Conservation (phyloP, 2,113 vertebrate genomes). For the Pardalotus punctatus region DNA sequence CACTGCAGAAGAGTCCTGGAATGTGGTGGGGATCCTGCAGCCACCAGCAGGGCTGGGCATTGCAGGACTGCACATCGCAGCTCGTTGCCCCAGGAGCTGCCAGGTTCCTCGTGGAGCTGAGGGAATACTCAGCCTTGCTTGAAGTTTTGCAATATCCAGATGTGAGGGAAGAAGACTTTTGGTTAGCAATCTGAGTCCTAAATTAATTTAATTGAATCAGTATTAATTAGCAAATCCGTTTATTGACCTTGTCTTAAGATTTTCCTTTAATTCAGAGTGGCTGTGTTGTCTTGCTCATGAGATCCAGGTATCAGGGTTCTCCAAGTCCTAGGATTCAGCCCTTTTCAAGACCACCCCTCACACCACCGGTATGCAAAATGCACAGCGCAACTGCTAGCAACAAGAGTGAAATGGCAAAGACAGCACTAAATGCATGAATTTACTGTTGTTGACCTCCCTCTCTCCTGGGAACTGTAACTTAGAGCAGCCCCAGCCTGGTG, state of each 20-base stretch:
- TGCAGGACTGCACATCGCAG: neutral
- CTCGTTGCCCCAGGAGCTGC: neutral
- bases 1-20: neutral
- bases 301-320: neutral
- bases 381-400: neutral
- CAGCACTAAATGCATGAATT: neutral
- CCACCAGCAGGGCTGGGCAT: neutral
- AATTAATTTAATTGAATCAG: neutral
- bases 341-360: neutral
- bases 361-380: neutral
- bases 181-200: neutral
- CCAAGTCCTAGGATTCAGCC: neutral
- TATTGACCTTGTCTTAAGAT: neutral
- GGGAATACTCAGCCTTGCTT: neutral
- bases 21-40: neutral
- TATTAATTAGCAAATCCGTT: neutral
- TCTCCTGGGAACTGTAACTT: neutral
- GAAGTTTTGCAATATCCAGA: neutral
- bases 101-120: rapidly evolving
- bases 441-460: neutral
- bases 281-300: neutral
- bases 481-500: neutral
- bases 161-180: neutral
- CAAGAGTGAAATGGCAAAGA: neutral
- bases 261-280: neutral